A percentile compares a stretch with the other conserved stretches of the same genome.
These are phyloP conservation scores for Orussus abietinus DNA, from an alignment of 1,140 invertebrate species.

Conservation along the genomic window DNA sequence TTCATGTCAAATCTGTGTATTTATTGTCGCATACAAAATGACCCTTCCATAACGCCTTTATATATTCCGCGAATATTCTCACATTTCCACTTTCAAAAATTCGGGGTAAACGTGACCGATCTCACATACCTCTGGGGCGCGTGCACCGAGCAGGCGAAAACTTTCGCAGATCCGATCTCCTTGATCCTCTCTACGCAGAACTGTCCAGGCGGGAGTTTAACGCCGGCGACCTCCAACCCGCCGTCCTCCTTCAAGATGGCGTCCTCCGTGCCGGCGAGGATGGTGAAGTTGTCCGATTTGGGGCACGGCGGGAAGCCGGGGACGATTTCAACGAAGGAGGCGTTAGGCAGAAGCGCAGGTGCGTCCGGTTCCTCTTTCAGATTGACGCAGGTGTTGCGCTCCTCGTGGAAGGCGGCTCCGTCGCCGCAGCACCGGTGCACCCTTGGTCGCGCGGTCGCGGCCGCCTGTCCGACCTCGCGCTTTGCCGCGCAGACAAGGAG, in stretches of 20 bases:
- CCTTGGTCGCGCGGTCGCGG: conserved; percentile 48
- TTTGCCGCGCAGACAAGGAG: conserved; percentile 57
- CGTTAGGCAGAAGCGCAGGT: conserved; percentile 42
- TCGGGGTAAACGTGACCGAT: too few species aligned
- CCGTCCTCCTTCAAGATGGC: conserved; percentile 47
- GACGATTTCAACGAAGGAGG: conserved; percentile 37
- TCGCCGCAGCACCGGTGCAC: conserved; percentile 58
- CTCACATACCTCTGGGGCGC: conserved; percentile 42
- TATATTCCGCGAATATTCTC: too few species aligned
- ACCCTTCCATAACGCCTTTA: too few species aligned
- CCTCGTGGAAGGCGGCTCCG: conserved; percentile 56
- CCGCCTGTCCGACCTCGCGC: conserved; percentile 32
- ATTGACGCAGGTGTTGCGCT: conserved; percentile 47
- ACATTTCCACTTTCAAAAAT: too few species aligned
- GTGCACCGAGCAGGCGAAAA: conserved; percentile 63
- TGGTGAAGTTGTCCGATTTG: conserved; percentile 43
- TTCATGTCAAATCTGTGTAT: too few species aligned
- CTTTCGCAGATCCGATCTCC: conserved; percentile 50
- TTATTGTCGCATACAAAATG: too few species aligned
- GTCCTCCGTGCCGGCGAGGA: conserved; percentile 51
- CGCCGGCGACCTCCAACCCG: conserved; percentile 49
- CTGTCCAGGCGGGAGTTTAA: conserved; percentile 48
- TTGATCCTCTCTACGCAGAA: conserved; percentile 63
- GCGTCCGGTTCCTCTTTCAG: conserved; percentile 33
- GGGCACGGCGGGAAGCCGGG: conserved; percentile 56